A percentile compares a stretch with the other conserved stretches of the same genome.
phyloP scores from a whole-genome alignment of 2,113 vertebrate genomes.

The Vulpes ferrilata region DNA sequence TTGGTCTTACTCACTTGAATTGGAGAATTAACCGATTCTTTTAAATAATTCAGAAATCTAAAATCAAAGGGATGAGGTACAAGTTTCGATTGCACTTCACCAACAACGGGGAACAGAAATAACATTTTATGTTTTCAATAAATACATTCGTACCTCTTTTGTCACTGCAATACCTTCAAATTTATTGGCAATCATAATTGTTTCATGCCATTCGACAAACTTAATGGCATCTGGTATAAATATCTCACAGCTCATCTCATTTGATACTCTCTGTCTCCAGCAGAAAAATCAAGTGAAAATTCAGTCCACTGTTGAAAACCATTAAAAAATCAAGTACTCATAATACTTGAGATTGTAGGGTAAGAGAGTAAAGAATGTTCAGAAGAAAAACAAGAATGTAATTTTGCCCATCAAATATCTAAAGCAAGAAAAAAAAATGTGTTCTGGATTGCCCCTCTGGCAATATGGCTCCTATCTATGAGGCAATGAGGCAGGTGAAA shows the following conservation, averaged over 20 bases:
- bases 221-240: conserved; percentile 38
- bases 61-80: conserved; percentile 68
- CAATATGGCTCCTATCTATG: background rate
- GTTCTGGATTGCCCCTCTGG: background rate
- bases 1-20: conserved; percentile 76
- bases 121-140: conserved; percentile 74
- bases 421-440: background rate
- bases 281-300: conserved; percentile 60
- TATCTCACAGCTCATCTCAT: conserved; percentile 63
- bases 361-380: conserved; percentile 34
- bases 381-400: background rate
- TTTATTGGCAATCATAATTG: conserved; percentile 61
- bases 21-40: conserved; percentile 81
- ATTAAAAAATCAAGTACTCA: background rate
- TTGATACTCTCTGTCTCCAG: background rate
- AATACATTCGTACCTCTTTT: conserved; percentile 71
- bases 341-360: background rate
- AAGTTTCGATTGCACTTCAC: conserved; percentile 40
- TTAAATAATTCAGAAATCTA: conserved; percentile 75
- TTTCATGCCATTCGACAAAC: conserved; percentile 69
- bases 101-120: background rate
- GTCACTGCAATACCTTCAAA: conserved; percentile 62
- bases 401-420: background rate
- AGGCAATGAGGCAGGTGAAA: background rate
- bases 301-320: conserved; percentile 19